phyloP scores from a whole-genome alignment of 2,113 vertebrate species.

The Platanista minor region DNA sequence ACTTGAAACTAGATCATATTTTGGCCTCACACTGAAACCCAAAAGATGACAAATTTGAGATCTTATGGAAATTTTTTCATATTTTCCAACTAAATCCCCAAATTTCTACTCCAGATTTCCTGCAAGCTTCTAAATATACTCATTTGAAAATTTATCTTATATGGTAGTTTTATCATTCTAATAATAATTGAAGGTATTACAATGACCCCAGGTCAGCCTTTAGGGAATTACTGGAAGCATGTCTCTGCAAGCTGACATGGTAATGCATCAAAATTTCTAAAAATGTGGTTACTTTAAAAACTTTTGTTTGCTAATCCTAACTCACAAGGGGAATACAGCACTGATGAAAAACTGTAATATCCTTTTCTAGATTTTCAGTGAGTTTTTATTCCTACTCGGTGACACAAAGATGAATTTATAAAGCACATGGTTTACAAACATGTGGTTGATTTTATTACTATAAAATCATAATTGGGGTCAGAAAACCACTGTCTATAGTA shows the following conservation, averaged over 20 bases:
- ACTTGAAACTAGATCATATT: background rate
- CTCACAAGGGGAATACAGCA: background rate
- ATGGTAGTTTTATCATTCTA: background rate
- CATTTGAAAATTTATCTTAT: background rate
- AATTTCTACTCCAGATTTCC: background rate
- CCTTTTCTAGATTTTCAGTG: background rate
- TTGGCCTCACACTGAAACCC: background rate
- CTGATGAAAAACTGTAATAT: background rate
- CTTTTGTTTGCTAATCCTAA: background rate
- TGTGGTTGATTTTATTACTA: background rate
- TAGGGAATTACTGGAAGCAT: background rate
- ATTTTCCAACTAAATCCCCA: background rate
- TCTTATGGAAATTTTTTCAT: background rate
- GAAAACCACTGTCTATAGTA: background rate
- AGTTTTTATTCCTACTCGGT: background rate
- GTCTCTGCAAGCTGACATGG: background rate
- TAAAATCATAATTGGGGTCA: constrained; percentile 7
- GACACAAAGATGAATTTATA: background rate
- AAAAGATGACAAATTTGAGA: background rate
- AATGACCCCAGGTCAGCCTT: background rate
- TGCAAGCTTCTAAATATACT: background rate
- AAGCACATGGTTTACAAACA: background rate
- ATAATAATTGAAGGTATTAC: background rate
- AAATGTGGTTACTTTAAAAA: background rate
- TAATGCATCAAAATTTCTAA: background rate